These are phyloP conservation scores for Lomographa bimaculata DNA, from an alignment of 2,888 invertebrate species.

Conservation along the genomic window DNA sequence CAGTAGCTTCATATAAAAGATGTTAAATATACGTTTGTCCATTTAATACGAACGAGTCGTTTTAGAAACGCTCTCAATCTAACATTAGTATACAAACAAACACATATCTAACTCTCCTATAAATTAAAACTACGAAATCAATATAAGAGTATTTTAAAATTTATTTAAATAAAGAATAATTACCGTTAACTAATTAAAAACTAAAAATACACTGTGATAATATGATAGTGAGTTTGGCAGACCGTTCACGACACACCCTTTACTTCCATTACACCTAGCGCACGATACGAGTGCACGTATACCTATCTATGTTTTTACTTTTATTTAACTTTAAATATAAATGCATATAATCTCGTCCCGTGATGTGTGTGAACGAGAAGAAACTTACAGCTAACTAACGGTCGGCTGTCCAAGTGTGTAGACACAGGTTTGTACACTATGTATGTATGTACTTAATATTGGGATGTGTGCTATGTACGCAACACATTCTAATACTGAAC, in stretches of 20 bases:
- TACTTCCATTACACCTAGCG: constrained; percentile 9
- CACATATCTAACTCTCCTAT: too few species aligned
- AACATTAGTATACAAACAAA: too few species aligned
- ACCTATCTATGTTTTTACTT: constrained; percentile 14
- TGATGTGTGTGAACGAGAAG: constrained; percentile 40
- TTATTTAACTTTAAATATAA: constrained; percentile 52
- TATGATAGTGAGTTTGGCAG: constrained; percentile 33
- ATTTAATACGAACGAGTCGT: not conserved
- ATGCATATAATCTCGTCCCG: constrained; percentile 66
- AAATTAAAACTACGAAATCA: too few species aligned
- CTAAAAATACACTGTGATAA: constrained; percentile 14
- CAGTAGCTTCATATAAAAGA: constrained; percentile 12
- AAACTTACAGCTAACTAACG: constrained; percentile 11
- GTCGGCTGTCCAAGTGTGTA: too few species aligned
- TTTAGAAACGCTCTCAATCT: too few species aligned
- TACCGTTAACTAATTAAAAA: constrained; percentile 7
- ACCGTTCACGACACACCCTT: constrained; percentile 23
- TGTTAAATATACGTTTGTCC: constrained; percentile 8
- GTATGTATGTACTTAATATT: too few species aligned
- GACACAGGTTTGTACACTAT: too few species aligned
- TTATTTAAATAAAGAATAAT: constrained; percentile 3
- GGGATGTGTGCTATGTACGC: too few species aligned
- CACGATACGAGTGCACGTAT: constrained; percentile 14
- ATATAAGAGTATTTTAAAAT: constrained; percentile 28
- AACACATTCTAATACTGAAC: too few species aligned